Conservation (phyloP, 2,888 invertebrate genomes). For the Geophilus truncorum region DNA sequence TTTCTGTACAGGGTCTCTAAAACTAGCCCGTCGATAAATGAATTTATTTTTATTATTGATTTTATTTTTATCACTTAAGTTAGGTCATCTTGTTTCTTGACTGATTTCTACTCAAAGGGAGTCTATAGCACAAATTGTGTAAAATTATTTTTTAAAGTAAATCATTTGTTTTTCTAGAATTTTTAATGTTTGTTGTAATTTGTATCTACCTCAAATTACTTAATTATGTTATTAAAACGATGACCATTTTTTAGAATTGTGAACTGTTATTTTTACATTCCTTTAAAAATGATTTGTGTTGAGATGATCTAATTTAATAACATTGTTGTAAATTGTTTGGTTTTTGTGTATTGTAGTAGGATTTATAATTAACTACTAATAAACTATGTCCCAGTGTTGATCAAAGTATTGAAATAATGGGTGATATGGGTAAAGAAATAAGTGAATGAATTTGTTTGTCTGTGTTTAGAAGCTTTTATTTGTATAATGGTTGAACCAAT, state of each 20-base stretch:
- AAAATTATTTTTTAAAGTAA: neutral
- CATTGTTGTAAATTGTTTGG: neutral
- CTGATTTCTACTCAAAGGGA: neutral
- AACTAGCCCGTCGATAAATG: neutral
- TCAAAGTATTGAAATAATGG: too few relatives aligned
- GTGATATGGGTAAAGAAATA: too few relatives aligned
- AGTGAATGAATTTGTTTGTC: too few relatives aligned
- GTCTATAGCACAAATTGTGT: neutral
- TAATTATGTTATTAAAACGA: neutral
- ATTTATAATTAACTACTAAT: too few relatives aligned
- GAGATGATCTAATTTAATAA: neutral
- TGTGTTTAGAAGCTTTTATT: too few relatives aligned
- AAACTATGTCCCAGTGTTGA: too few relatives aligned
- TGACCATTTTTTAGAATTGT: neutral
- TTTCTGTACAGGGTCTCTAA: conserved; percentile 36
- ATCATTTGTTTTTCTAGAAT: neutral
- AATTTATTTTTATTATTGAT: neutral
- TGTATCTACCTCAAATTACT: neutral
- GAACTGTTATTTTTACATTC: neutral
- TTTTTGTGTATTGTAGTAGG: neutral
- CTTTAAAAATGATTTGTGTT: neutral
- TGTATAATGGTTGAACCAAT: too few relatives aligned
- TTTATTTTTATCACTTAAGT: neutral
- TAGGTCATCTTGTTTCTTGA: neutral
- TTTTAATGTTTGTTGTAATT: neutral